Conservation (phyloP, 92 coral and sea anemone genomes). For the Actinostola sp. region DNA sequence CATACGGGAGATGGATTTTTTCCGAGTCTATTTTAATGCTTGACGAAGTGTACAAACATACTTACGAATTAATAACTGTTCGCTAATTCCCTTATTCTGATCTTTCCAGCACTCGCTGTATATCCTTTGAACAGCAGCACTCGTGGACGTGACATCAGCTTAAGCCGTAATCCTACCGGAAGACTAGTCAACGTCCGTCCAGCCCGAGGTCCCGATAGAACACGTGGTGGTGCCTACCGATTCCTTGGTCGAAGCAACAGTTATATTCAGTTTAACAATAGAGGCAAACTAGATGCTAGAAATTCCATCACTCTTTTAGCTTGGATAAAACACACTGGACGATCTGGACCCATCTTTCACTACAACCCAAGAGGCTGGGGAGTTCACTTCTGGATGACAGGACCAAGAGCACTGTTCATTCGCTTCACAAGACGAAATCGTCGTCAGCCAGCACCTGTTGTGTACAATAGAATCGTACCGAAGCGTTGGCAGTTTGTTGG, state of each 20-base stretch:
- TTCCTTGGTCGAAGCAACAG: conserved; percentile 62
- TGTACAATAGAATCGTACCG: conserved; percentile 5
- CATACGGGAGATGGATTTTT: too few species aligned
- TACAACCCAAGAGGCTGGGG: conserved; percentile 63
- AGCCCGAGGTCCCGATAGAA: conserved; percentile 61
- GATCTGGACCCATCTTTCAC: conserved; percentile 78
- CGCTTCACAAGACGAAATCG: conserved; percentile 49
- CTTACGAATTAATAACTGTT: too few species aligned
- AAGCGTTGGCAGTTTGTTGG: conserved; percentile 56
- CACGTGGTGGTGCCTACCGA: conserved; percentile 46
- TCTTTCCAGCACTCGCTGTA: conserved; percentile 49
- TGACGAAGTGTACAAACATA: too few species aligned
- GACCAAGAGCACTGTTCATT: conserved; percentile 41
- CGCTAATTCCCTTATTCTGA: not conserved
- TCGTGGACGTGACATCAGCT: conserved; percentile 57
- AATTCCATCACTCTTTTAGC: conserved; percentile 75
- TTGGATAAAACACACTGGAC: conserved; percentile 73
- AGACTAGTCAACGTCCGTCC: not conserved
- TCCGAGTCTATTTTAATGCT: too few species aligned
- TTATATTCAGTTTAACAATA: conserved; percentile 68
- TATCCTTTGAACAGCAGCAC: conserved; percentile 58
- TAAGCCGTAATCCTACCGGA: conserved; percentile 52
- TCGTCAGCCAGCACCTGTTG: conserved; percentile 22
- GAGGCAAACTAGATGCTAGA: conserved; percentile 62
- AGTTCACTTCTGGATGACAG: conserved; percentile 57